A percentile compares a stretch with the other conserved stretches of the same genome.
Conservation (phyloP, 2,113 vertebrate species). For the Jacana jacana region DNA sequence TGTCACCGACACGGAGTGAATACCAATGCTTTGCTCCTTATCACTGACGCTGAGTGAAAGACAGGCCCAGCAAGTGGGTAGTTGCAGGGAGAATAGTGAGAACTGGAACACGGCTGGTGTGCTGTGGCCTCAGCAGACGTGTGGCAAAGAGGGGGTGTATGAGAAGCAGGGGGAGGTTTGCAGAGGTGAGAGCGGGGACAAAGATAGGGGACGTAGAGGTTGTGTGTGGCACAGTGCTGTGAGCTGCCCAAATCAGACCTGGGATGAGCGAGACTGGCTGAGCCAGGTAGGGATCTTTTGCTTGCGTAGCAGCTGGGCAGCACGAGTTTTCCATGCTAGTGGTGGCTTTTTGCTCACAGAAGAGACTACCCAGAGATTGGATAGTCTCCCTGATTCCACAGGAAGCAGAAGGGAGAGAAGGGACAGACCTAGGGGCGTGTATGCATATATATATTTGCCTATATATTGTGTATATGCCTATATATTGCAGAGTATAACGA, state of each 20-base stretch:
- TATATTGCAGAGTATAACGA: background rate
- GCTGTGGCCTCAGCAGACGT: background rate
- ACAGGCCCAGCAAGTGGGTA: background rate
- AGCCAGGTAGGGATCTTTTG: background rate
- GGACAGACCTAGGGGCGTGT: background rate
- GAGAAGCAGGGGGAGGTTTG: background rate
- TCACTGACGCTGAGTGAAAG: background rate
- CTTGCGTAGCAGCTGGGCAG: background rate
- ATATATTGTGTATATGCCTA: too few species aligned
- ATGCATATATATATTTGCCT: too few species aligned
- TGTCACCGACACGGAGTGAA: too few species aligned
- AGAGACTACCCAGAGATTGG: background rate
- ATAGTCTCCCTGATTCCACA: background rate
- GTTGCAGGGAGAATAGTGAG: background rate
- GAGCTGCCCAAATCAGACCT: background rate
- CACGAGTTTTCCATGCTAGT: background rate
- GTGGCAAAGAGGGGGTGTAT: background rate
- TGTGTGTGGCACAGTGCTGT: background rate
- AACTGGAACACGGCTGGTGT: background rate
- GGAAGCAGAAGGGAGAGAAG: background rate
- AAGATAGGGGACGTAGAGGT: background rate
- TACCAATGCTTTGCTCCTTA: background rate
- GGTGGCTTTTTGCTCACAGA: background rate
- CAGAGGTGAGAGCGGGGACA: background rate
- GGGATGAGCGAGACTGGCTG: background rate